Conservation (phyloP, 2,113 vertebrate species). For the Euleptes europaea region DNA sequence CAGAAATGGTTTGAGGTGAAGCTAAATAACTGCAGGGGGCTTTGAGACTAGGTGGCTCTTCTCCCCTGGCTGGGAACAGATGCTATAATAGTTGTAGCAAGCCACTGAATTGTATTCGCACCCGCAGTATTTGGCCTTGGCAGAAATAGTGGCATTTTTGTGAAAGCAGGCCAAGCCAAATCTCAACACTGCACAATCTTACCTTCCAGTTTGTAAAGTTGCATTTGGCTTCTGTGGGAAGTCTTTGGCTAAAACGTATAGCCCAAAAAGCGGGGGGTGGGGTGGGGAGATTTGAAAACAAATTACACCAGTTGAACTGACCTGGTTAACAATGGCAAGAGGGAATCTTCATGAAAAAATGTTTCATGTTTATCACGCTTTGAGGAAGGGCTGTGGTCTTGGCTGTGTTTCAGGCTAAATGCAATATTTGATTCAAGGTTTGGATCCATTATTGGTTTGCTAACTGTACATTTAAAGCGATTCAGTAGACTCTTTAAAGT, state of each 20-base stretch:
- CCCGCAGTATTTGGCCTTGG: not conserved
- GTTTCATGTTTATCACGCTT: not conserved
- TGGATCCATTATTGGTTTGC: not conserved
- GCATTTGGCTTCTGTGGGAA: not conserved
- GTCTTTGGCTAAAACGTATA: not conserved
- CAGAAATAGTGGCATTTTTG: not conserved
- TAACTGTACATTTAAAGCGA: not conserved
- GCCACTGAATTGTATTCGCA: not conserved
- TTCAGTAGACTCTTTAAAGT: not conserved
- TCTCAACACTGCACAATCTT: not conserved
- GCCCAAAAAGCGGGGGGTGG: no score
- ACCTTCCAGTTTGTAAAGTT: not conserved
- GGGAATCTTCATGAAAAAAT: not conserved
- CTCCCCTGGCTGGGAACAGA: not conserved
- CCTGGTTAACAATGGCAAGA: not conserved
- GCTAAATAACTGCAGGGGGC: not conserved
- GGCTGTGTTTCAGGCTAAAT: not conserved
- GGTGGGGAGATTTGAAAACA: not conserved
- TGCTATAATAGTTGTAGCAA: not conserved
- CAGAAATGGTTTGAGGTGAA: not conserved
- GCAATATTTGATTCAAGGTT: not conserved
- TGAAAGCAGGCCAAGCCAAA: not conserved
- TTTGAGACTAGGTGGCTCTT: not conserved
- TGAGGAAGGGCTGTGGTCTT: slow-evolving; percentile 1
- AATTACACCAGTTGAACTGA: not conserved